Evolutionary conservation across 2,888 invertebrate genomes (phyloP), one percentile per base, ranked within the genome.

Genomic region (Ceraclea dissimilis): DNA sequence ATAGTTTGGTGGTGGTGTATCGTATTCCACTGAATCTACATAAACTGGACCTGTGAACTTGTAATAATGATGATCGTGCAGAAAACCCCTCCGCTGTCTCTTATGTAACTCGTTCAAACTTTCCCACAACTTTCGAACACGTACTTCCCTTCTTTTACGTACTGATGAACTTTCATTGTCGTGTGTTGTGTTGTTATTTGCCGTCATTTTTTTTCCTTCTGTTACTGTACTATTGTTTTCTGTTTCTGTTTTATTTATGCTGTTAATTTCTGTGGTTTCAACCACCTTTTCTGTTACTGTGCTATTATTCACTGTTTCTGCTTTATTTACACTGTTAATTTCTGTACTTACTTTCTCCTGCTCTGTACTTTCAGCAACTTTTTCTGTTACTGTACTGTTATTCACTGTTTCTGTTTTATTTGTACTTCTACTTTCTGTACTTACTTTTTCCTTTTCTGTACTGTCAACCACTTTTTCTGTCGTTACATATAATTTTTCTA

Each of bases 1-100:
- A 26, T 51, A 52, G 21, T 43, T 26, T 13, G 58, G 54, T 5
- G 57, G 56, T 1, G 61, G 57, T 16, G 56, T 53, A 19, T 59
- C 57, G 34, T 59, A 52, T 26, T 57, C 57, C 19, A 44, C 47
- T 0, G 61, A 52, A 48, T 57, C 54, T 18, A 34, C 21, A 39
- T 39, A 43, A 21, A 56, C 17, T 1, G 56, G 54, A 47, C 54
- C 52, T 11, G 52, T n/a, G 8, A 33, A 52, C 33, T 53, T 55
- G 13, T 53, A 31, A 17, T 51, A 53, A 21, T 50, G 6, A 33
- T 51, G 47, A 10, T 46, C 46, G 33, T 52, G 31, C 6, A 51
- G 21, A 44, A 51, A 51, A 11, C 54, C 58, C 1, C 54, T 46
- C 6, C 51, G 43, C 13, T 51, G 31, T 21, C 57, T 26, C 16